phyloP scores from a whole-genome alignment of 2,888 invertebrate genomes.

The Platynereis dumerilii region DNA sequence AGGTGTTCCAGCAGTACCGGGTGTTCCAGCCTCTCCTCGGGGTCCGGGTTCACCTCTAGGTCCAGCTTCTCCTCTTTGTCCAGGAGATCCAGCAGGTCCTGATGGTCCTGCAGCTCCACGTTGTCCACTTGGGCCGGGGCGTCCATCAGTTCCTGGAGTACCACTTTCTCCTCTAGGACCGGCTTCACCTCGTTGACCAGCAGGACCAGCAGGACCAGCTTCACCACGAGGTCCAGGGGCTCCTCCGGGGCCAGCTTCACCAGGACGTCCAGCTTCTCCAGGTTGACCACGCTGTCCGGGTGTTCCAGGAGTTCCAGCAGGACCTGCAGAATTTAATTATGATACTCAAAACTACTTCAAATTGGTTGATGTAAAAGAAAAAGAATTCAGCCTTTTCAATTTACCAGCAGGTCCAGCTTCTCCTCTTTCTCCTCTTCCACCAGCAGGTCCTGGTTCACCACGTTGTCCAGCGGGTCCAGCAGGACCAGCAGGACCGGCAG shows the following conservation, averaged over 20 bases:
- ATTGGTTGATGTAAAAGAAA: too few species aligned
- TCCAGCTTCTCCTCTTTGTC: conserved; percentile 18
- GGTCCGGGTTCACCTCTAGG: conserved; percentile 15
- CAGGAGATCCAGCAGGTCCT: conserved; percentile 24
- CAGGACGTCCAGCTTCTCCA: conserved; percentile 16
- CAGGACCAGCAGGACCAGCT: conserved; percentile 19
- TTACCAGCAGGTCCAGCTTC: conserved; percentile 26
- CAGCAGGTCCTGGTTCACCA: conserved; percentile 45
- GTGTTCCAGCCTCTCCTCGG: conserved; percentile 12
- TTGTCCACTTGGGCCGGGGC: conserved; percentile 21
- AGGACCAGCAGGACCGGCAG: conserved; percentile 41
- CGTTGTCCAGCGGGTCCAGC: conserved; percentile 66
- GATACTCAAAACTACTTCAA: too few species aligned
- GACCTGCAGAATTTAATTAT: conserved; percentile 11
- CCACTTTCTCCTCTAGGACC: conserved; percentile 26
- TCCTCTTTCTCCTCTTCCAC: conserved; percentile 25
- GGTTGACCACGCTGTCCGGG: conserved; percentile 58
- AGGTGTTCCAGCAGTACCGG: conserved; percentile 16
- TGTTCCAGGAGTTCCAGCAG: conserved; percentile 27
- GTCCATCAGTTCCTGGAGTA: conserved; percentile 15
- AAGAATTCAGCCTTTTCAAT: too few species aligned
- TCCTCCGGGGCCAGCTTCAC: conserved; percentile 21
- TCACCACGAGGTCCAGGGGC: conserved; percentile 12
- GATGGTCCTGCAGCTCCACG: conserved; percentile 27
- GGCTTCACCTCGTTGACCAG: conserved; percentile 21